Evolutionary conservation across 2,888 invertebrate species (phyloP).

Genomic region (Scaptomyza flava): DNA sequence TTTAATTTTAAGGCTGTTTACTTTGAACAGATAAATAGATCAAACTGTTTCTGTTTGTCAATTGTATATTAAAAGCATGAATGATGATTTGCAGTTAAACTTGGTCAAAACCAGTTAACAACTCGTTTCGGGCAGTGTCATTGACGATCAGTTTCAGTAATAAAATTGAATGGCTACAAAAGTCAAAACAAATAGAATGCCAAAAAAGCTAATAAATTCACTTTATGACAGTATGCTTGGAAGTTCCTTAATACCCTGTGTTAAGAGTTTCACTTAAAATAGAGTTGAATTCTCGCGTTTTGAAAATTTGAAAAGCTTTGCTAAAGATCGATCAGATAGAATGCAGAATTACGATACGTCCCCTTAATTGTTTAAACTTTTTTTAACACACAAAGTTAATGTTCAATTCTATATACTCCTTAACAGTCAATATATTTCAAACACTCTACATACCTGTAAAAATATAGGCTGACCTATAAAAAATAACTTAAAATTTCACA

Average conservation of each 20-base stretch:
- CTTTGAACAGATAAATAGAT: background rate
- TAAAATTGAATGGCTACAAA: conserved; percentile 34
- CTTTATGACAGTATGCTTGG: background rate
- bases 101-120: conserved; percentile 60
- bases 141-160: conserved; percentile 33
- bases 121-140: conserved; percentile 60
- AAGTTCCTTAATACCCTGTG: background rate
- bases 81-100: conserved; percentile 33
- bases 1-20: background rate
- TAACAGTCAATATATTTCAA: background rate
- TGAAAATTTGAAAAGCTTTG: background rate
- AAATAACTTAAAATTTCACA: conserved; percentile 10
- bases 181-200: background rate
- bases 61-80: conserved; percentile 21
- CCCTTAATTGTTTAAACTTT: background rate
- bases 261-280: too few relatives aligned
- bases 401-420: background rate
- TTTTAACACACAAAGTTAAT: background rate
- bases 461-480: background rate
- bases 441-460: conserved; percentile 22
- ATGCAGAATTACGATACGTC: too few relatives aligned
- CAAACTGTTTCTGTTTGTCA: background rate
- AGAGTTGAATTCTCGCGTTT: too few relatives aligned
- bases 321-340: background rate
- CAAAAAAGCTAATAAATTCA: conserved; percentile 10